Percentiles rank a stretch among this genome's conserved stretches.
Conservation (phyloP, 2,113 vertebrate species). For the Tursiops truncatus region DNA sequence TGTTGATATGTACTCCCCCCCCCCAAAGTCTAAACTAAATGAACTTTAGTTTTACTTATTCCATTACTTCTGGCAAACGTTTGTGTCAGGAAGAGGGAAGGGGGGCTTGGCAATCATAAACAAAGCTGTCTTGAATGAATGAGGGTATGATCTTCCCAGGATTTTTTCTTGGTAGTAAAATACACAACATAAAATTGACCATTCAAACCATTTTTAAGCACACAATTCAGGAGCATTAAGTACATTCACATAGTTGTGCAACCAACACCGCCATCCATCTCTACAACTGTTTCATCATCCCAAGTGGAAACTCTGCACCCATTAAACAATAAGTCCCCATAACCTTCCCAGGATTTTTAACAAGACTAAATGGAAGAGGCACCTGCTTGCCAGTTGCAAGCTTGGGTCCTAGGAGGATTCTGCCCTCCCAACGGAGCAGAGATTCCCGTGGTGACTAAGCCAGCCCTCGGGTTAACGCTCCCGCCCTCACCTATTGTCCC, state of each 20-base stretch:
- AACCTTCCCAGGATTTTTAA: background rate
- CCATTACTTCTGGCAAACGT: background rate
- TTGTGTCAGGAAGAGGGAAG: background rate
- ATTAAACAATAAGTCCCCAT: background rate
- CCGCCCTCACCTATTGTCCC: conserved; percentile 69
- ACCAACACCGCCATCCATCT: background rate
- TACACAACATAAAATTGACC: background rate
- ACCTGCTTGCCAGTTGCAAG: background rate
- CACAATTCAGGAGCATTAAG: background rate
- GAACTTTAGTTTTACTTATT: background rate
- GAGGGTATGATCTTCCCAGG: background rate
- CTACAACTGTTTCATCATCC: background rate
- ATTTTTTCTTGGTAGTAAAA: background rate
- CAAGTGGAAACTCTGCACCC: background rate
- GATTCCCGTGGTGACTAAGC: conserved; percentile 65
- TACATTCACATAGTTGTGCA: background rate
- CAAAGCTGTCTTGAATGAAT: background rate
- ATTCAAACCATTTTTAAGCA: background rate
- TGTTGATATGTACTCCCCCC: background rate
- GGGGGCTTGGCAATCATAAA: background rate
- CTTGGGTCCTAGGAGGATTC: background rate
- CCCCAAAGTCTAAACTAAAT: background rate
- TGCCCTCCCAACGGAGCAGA: background rate
- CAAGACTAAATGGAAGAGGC: background rate
- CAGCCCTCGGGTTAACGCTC: background rate